Evolutionary conservation across 2,888 invertebrate species (phyloP), one percentile per base, ranked within the genome.

Genomic region (Polymixis lichenea): DNA sequence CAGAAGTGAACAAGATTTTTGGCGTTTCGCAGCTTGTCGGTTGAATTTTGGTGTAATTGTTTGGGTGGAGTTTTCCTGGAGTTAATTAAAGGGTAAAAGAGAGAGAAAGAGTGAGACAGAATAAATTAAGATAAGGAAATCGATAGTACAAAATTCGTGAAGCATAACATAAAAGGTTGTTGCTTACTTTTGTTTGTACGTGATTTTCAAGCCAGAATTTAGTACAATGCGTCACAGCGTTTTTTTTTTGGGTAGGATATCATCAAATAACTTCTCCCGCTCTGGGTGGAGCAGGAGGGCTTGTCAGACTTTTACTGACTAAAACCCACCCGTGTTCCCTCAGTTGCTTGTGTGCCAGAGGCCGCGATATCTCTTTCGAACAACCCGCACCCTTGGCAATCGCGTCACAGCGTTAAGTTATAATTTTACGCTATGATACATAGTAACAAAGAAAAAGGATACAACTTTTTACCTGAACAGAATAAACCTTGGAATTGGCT

Each of bases 1-100:
- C 53, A 61, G 68, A 74, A 77, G 58, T 72, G 62, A 72, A 71
- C 72, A 73, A 75, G 75, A 82, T 78, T 83, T 83, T 83, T 82
- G 83, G 64, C 56, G 60, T 83, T 72, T 72, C 32, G 65, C 32
- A 67, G 62, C 55, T 60, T 32, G 49, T 56, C 56, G 70, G 65
- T 67, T 70, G 72, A 73, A 62, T 76, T 80, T 64, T 62, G 84
- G 17, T 58, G 60, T 80, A 70, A 84, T 84, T 70, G 70, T 61
- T 80, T 74, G 43, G 58, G 55, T 55, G 28, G 51, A 32, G 79
- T 61, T 69, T 56, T 62, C 32, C 28, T 67, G 38, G 62, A n/a
- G 64, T 72, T 77, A 79, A 79, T 77, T 79, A 58, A 72, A 38
- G 32, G 46, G 25, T 25, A 28, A 28, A 51, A 49, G 28, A 38